A percentile compares a stretch with the other conserved stretches of the same genome.
Evolutionary conservation across 2,797 vertebrate genomes (phyloP).

Genomic region (Coccyzus lansbergi): DNA sequence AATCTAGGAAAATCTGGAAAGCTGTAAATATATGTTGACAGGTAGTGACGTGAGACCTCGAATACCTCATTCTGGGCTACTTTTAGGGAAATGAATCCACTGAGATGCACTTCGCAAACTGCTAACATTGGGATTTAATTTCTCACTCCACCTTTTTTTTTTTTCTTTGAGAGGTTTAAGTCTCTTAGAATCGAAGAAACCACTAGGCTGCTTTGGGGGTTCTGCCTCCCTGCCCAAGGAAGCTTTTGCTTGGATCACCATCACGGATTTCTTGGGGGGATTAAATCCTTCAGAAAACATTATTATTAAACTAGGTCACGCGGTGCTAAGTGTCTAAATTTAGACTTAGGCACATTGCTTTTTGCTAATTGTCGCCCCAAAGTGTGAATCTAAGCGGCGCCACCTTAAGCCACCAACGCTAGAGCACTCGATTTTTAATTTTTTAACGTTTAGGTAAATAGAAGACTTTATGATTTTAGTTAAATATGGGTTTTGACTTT

Average conservation of each 20-base stretch:
- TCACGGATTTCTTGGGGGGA: neutral
- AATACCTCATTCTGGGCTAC: constrained; percentile 21
- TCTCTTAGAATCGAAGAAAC: neutral
- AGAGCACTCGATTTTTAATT: neutral
- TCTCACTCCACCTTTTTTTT: neutral
- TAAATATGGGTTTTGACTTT: neutral
- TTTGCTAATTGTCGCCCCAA: neutral
- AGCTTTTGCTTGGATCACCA: neutral
- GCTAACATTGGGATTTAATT: neutral
- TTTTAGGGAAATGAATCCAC: neutral
- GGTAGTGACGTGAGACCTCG: constrained; percentile 10
- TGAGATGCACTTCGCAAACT: constrained; percentile 15
- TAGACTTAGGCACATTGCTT: neutral
- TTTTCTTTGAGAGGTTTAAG: neutral
- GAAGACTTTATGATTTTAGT: neutral
- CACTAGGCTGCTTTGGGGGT: neutral
- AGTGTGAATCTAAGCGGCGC: neutral
- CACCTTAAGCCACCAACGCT: neutral
- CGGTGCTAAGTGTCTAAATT: neutral
- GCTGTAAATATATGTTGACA: neutral
- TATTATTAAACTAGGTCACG: neutral
- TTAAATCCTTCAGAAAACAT: neutral
- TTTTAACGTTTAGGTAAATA: neutral
- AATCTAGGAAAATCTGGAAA: neutral
- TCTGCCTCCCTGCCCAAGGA: neutral